These are phyloP conservation scores for Busseola fusca DNA, from an alignment of 2,888 invertebrate genomes.

Conservation along the genomic window DNA sequence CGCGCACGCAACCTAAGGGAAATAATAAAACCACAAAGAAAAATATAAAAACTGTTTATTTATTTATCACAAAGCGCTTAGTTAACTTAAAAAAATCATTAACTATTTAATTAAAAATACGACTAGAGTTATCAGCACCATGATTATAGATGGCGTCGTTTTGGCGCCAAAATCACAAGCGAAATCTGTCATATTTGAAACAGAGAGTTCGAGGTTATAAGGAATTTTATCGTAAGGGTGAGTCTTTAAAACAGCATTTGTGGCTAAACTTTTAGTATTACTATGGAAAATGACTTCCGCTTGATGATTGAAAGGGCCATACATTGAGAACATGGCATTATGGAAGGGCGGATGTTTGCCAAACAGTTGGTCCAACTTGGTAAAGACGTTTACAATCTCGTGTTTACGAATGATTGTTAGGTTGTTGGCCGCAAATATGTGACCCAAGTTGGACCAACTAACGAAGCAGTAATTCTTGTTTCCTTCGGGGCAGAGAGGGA, in stretches of 20 bases:
- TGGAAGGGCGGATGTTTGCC: constrained; percentile 89
- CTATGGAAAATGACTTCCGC: constrained; percentile 91
- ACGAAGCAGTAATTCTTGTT: constrained; percentile 88
- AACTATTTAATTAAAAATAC: constrained; percentile 63
- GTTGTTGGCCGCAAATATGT: constrained; percentile 90
- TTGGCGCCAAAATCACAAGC: constrained; percentile 68
- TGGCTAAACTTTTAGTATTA: constrained; percentile 80
- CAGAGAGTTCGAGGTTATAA: constrained; percentile 78
- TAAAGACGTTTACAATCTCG: constrained; percentile 92
- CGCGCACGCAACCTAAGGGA: neutral
- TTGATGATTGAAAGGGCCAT: constrained; percentile 91
- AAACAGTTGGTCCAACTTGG: constrained; percentile 92
- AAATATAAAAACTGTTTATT: constrained; percentile 46
- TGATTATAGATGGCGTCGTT: constrained; percentile 64
- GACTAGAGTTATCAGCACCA: constrained; percentile 73
- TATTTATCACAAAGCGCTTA: constrained; percentile 47
- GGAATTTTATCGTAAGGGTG: constrained; percentile 80
- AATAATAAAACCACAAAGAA: constrained; percentile 27
- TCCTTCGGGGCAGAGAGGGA: constrained; percentile 89
- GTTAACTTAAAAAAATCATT: constrained; percentile 11
- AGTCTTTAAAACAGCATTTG: constrained; percentile 71
- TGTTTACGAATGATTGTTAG: constrained; percentile 88
- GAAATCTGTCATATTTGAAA: constrained; percentile 70
- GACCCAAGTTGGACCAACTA: constrained; percentile 91
- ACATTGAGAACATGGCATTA: constrained; percentile 91